A percentile compares a stretch with the other conserved stretches of the same genome.
Conservation (phyloP, 2,888 invertebrate genomes). For the Minunthozetes semirufus region DNA sequence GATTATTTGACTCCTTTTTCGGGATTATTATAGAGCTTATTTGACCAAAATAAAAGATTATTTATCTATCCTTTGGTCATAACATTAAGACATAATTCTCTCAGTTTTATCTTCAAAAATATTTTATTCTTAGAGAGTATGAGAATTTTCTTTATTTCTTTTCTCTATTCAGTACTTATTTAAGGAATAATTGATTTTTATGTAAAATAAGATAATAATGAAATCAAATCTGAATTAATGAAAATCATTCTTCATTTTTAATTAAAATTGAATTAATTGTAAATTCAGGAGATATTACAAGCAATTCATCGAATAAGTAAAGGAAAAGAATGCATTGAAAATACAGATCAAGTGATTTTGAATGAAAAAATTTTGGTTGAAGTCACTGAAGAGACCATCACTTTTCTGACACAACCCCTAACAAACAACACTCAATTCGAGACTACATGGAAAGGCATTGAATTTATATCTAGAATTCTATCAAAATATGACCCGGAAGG, state of each 20-base stretch:
- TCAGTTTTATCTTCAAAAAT: no score
- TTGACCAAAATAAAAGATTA: no score
- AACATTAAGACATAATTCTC: no score
- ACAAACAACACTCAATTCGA: conserved; percentile 25
- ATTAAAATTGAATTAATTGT: not conserved
- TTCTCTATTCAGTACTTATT: no score
- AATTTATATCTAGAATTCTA: conserved; percentile 67
- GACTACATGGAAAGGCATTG: conserved; percentile 51
- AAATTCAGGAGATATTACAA: conserved; percentile 22
- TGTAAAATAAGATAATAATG: no score
- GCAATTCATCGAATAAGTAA: conserved; percentile 18
- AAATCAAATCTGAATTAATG: not conserved
- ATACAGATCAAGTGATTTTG: not conserved
- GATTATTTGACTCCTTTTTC: no score
- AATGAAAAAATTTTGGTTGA: not conserved
- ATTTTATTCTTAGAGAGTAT: no score
- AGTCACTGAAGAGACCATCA: not conserved
- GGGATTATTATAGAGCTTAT: no score
- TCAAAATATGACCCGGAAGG: conserved; percentile 38
- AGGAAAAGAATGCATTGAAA: not conserved
- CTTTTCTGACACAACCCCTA: not conserved
- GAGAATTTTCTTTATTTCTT: no score
- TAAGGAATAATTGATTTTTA: no score
- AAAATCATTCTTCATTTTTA: not conserved
- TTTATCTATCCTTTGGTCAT: no score